These are phyloP conservation scores for Donacobius atricapilla DNA, from an alignment of 2,113 vertebrate species.

Conservation along the genomic window DNA sequence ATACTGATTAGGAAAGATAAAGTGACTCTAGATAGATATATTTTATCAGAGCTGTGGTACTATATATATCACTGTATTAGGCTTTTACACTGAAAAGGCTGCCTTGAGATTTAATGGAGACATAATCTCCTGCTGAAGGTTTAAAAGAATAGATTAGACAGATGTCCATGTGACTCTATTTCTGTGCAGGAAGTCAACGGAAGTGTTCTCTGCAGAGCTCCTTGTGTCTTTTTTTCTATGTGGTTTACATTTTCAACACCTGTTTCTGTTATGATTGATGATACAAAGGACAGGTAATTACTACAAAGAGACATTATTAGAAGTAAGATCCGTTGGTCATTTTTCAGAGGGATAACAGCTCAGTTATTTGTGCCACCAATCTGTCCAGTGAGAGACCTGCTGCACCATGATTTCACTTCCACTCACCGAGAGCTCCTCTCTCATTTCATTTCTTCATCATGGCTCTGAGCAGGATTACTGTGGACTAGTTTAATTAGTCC, in stretches of 20 bases:
- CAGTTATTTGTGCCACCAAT: background rate
- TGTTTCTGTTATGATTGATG: background rate
- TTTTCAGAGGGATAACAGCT: background rate
- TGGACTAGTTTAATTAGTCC: background rate
- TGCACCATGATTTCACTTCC: background rate
- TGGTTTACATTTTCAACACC: constrained; percentile 2
- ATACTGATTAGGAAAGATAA: background rate
- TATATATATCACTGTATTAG: background rate
- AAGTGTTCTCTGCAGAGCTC: background rate
- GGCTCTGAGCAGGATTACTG: background rate
- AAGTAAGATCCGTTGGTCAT: background rate
- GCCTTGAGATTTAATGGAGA: background rate
- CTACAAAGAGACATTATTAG: background rate
- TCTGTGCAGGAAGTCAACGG: background rate
- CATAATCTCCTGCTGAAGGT: background rate
- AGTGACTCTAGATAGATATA: background rate
- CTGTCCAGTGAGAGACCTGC: background rate
- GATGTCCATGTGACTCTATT: background rate
- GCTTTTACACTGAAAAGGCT: constrained; percentile 4
- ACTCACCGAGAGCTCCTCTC: background rate
- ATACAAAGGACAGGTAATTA: background rate
- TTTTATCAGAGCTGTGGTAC: background rate
- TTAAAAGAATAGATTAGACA: constrained; percentile 16
- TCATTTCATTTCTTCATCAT: background rate
- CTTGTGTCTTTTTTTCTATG: background rate